These are phyloP conservation scores for Phaedon cochleariae DNA, from an alignment of 2,888 invertebrate genomes.

Conservation along the genomic window DNA sequence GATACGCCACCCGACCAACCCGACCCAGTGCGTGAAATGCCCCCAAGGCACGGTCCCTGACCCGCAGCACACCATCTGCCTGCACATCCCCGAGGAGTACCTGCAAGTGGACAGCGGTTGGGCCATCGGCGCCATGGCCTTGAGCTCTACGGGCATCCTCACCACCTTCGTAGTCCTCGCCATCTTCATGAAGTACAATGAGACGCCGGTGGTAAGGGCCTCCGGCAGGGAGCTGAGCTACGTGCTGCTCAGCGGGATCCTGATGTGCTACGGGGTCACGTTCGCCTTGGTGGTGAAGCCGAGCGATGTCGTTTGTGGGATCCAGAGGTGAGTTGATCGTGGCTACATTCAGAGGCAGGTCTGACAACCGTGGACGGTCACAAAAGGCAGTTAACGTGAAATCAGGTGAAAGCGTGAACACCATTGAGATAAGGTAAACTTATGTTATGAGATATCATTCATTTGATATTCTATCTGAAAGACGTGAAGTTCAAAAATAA, in stretches of 20 bases:
- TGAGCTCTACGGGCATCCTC: slow-evolving; percentile 78
- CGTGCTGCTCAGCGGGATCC: slow-evolving; percentile 87
- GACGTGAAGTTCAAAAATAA: no score
- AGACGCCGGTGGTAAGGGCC: slow-evolving; percentile 97
- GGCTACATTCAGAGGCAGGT: no score
- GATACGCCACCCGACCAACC: slow-evolving; percentile 82
- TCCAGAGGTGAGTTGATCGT: slow-evolving; percentile 76
- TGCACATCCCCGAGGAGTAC: slow-evolving; percentile 83
- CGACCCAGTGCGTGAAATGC: slow-evolving; percentile 86
- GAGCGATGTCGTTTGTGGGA: slow-evolving; percentile 87
- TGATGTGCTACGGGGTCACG: slow-evolving; percentile 92
- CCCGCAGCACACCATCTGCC: slow-evolving; percentile 75
- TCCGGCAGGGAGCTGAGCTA: slow-evolving; percentile 91
- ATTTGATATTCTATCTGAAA: no score
- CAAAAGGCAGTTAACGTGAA: no score
- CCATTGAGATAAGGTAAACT: no score
- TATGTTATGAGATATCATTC: no score
- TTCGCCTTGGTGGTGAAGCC: slow-evolving; percentile 90
- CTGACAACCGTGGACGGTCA: no score
- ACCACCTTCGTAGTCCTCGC: slow-evolving; percentile 72
- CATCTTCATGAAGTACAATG: slow-evolving; percentile 75
- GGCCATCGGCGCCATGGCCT: slow-evolving; percentile 93
- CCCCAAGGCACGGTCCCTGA: slow-evolving; percentile 86
- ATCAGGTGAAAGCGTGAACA: no score
- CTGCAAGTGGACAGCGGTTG: slow-evolving; percentile 84